Base-by-base conservation (phyloP, 2,113 vertebrate species). In the Corythornis vintsioides region DNA sequence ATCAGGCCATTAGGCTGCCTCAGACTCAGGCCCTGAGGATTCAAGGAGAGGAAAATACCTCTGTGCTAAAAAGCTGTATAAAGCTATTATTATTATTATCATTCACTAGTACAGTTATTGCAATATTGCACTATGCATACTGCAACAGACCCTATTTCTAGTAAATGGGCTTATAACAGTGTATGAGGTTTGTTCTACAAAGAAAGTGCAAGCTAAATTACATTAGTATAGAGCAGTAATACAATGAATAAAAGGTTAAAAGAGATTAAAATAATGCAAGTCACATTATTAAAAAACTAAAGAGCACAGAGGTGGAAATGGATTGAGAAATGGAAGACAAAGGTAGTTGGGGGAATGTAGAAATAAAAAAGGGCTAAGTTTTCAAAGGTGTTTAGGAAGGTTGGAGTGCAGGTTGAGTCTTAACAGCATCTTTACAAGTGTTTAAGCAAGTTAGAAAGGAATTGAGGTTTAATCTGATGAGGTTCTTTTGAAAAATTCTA, bases 361-460 rank as follows among this genome's bases (percentile, higher is more conserved):
- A 60, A 65, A 72, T 31, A 24, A 5, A 83, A 60, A 24, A 5
- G 10, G 14, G 16, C 14, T 74, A 86, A 22, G 20, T 76, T 76
- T 89, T 80, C 66, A 80, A 77, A 91, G 65, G 42, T 18, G 35
- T 81, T 48, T 20, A 29, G 57, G 15, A 40, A 22, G 29, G 22
- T 0, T 90, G 74, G 77, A 55, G 33, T 43, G 25, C 38, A 91
- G 74, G 55, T 76, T 24, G 63, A 78, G 50, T 53, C 55, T 85
- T 81, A 84, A 38, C 33, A 79, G 22, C 29, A 85, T 66, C 92
- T 92, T 89, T 89, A 71, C 63, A 59, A 79, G 24, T 83, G 75
- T 70, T 91, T 77, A 85, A 87, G 42, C 45, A 89, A 56, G 78
- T 83, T 89, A 85, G 33, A 93, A 90, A 90, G n/a, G 55, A 93